These are phyloP conservation scores for Helicoverpa zea DNA, from an alignment of 1,140 invertebrate species.

Conservation along the genomic window DNA sequence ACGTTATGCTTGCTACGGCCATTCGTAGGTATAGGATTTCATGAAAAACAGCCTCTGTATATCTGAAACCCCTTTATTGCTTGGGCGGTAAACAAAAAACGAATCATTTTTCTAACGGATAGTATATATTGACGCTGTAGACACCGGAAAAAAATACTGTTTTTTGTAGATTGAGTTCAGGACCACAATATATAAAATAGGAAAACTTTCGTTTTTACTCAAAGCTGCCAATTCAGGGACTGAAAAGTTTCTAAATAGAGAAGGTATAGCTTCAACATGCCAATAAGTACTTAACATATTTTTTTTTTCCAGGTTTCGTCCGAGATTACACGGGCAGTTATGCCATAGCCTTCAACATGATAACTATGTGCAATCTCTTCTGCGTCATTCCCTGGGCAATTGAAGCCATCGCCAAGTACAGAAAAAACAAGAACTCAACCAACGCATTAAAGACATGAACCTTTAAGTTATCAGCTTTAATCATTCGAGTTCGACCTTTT, in stretches of 20 bases:
- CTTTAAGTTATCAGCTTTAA: background rate
- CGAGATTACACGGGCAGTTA: constrained; percentile 81
- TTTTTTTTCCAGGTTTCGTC: constrained; percentile 74
- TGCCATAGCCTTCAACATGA: constrained; percentile 76
- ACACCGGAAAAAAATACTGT: too few relatives aligned
- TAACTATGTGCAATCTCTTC: constrained; percentile 76
- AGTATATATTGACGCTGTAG: too few relatives aligned
- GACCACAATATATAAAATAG: too few relatives aligned
- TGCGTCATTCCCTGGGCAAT: constrained; percentile 81
- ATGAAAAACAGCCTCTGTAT: too few relatives aligned
- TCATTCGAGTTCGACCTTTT: constrained; percentile 9
- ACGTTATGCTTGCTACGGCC: background rate
- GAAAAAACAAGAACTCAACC: constrained; percentile 54
- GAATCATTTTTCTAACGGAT: too few relatives aligned
- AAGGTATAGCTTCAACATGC: background rate
- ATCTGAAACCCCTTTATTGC: too few relatives aligned
- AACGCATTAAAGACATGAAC: constrained; percentile 21
- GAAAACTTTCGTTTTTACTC: too few relatives aligned
- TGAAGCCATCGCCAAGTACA: constrained; percentile 69
- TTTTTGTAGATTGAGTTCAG: too few relatives aligned
- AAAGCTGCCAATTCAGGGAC: too few relatives aligned
- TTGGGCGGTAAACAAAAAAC: too few relatives aligned
- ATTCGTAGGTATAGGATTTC: too few relatives aligned
- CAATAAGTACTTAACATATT: background rate
- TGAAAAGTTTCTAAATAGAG: too few relatives aligned